Evolutionary conservation across 2,113 vertebrate genomes (phyloP).

Genomic region (Cyprinodon tularosa): DNA sequence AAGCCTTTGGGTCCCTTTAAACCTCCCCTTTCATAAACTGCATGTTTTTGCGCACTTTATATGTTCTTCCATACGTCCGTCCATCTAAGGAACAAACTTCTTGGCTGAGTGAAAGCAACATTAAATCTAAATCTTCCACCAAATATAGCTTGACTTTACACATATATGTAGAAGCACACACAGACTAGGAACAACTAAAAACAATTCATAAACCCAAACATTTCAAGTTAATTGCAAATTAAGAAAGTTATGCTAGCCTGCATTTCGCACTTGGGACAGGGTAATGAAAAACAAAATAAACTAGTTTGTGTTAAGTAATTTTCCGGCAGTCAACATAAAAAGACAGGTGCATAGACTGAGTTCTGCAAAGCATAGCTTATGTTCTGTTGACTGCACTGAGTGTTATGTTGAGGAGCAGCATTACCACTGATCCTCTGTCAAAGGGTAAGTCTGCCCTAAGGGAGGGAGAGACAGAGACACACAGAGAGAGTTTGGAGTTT

Average conservation of each 20-base stretch:
- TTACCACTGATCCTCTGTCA: slow-evolving; percentile 61
- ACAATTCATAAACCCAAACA: background rate
- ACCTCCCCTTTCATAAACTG: too few species aligned
- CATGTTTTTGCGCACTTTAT: too few species aligned
- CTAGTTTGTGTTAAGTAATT: background rate
- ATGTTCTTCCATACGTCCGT: too few species aligned
- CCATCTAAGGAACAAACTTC: too few species aligned
- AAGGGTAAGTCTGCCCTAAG: slow-evolving; percentile 63
- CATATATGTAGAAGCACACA: too few species aligned
- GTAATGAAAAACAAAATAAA: background rate
- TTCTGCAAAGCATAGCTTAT: slow-evolving; percentile 33
- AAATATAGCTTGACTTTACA: too few species aligned
- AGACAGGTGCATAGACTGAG: slow-evolving; percentile 50
- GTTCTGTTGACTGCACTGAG: slow-evolving; percentile 47
- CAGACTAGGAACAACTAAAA: background rate
- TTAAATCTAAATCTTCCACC: too few species aligned
- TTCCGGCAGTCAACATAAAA: background rate
- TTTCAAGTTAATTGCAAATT: background rate
- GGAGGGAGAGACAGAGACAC: slow-evolving; percentile 11
- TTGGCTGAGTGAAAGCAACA: too few species aligned
- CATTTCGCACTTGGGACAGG: background rate
- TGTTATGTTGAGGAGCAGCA: slow-evolving; percentile 58
- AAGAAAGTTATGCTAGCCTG: background rate
- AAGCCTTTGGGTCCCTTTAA: too few species aligned
- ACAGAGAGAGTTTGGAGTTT: slow-evolving; percentile 27